Evolutionary conservation across 2,113 vertebrate species (phyloP), one percentile per base, ranked within the genome.

Genomic region (Struthio camelus): DNA sequence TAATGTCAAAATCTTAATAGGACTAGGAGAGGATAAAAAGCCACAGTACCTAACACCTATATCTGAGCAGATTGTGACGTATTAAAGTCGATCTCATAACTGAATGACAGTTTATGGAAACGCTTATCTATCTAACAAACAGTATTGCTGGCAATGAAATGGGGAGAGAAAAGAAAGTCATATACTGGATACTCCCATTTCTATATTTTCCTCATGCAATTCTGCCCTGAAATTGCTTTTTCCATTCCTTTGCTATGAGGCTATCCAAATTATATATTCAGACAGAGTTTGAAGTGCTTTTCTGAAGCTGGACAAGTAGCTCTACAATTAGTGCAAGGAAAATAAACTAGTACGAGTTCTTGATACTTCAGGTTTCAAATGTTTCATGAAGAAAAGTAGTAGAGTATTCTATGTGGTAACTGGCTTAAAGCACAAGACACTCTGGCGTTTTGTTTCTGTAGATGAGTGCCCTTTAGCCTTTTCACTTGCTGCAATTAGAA

Each of bases 401-500:
- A 91, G 38, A 79, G 32, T 50, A 56, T 38, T 87, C 42, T 53
- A 62, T 27, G 36, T 90, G 54, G 61, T 42, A 88, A 83, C 22
- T 67, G 79, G 30, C 46, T 93, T 40, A 89, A 75, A 87, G 67
- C 73, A 91, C 44, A 40, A 92, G 59, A 84, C 61, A 87, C 42
- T 85, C 75, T 6, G 25, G 44, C 91, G 58, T 71, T 82, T 40
- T 73, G 19, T 73, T 95, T 80, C 72, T 77, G 54, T 44, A 85
- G 40, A 80, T 58, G 50, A 97, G 69, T 81, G 67, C 56, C 76
- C 89, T 96, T 95, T 93, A 88, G 67, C 22, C 66, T 85, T 86
- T 91, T 78, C 19, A 70, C 71, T 67, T 87, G 88, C 64, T 95
- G 67, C 80, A 88, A 93, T 86, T 93, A 94, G 30, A 93, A 94